Evolutionary conservation across 1,140 invertebrate genomes (phyloP), one percentile per base, ranked within the genome.

Genomic region (Carposina sasakii): DNA sequence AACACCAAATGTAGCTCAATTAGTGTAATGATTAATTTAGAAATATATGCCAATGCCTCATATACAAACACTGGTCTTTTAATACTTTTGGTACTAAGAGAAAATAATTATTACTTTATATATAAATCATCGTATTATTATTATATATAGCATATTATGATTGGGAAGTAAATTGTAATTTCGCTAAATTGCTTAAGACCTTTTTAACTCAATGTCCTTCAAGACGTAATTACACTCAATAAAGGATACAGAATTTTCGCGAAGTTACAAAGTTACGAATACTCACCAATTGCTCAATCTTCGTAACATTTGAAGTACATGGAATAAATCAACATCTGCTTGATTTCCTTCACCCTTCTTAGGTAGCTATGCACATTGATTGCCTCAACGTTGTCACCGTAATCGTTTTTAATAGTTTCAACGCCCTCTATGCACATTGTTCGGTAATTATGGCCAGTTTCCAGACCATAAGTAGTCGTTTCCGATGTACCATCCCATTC

Each of bases 401-500:
- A 66, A 24, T 81, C 68, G 28, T 73, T 79, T 20, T 70, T 75
- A 0, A 79, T 71, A 12, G 71, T 76, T 34, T 76, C 71, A 1
- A 67, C 59, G 1, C 40, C 40, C 30, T 76, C 71, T 9, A 78
- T 72, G n/a, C 66, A 72, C 63, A 74, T 72, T 0, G 76, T 74
- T 28, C 76, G 64, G 41, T 77, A 79, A 36, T 73, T 66, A 31
- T 77, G 71, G 0, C 75, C 75, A 1, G 71, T 72, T 45, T 79
- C 62, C 2, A 81, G 43, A 0, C 72, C 74, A 36, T 67, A 74
- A 8, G 47, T 70, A 0, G 63, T 67, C 0, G 71, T 73, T 34
- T 81, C 78, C 0, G 54, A 58, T 0, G 76, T 79, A 0, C 78
- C 81, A 37, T 81, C 76, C 81, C 81, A 84, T 13, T 77, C 48